Base-by-base conservation (phyloP, 2,888 invertebrate species). In the Crossocerus cetratus region DNA sequence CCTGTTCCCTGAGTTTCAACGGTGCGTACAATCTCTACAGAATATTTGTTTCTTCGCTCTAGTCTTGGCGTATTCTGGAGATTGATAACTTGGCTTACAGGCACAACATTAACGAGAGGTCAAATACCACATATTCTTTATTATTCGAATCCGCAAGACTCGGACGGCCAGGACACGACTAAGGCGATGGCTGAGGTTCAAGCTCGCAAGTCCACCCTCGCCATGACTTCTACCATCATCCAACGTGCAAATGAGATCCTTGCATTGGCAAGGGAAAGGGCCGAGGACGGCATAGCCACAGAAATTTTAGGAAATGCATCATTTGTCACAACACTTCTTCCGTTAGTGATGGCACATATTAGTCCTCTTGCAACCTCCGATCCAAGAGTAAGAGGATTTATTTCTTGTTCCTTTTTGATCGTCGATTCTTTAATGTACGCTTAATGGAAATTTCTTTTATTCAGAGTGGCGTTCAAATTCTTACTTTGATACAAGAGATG, bases 111-210 rank as follows among this genome's bases (percentile, higher is more conserved):
- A 76, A 95, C 96, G 0, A 93, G 99, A 65, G 99, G 99, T 11
- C 99, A 99, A 91, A 94, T 99, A 86, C 99, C 99, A 0, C 95
- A 96, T 86, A 93, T 99, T 59, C 92, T 99, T 16, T 99, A 99
- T 88, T 97, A 94, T 91, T 96, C 95, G 94, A 92, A 93, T 79
- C 93, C 93, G 3, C 92, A 92, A 86, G 93, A 93, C 77, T 92
- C 92, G 0, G 93, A 93, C 75, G 91, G 91, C 42, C 92, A 92
- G 67, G 92, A 93, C 76, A 92, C 92, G 59, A 93, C 91, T 82
- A 92, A 92, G 84, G 92, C 92, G 14, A 90, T 93, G 77, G 92
- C 92, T 0, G 93, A 94, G 86, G 90, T 92, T 58, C 94, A 94
- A 89, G 94, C 94, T 0, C 91, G 94, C 64, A 93, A 93, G 84